Evolutionary conservation across 2,888 invertebrate genomes (phyloP), one percentile per base, ranked within the genome.

Genomic region (Diploptera punctata): DNA sequence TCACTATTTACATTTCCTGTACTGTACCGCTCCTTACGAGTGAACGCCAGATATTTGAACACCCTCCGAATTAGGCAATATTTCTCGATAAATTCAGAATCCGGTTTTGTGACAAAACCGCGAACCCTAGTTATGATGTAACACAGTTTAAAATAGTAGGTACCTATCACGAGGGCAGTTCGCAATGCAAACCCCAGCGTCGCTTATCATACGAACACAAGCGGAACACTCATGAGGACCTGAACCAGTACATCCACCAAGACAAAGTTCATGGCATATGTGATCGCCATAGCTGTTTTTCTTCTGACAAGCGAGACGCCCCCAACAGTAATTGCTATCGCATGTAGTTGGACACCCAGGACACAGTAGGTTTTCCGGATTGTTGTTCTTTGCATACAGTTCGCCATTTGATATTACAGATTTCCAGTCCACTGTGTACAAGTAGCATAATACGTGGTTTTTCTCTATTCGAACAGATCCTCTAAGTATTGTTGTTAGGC

Each of bases 381-480:
- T 81, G 73, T 81, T 79, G 73, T 78, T 79, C 54, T 79, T 77
- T 49, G 80, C 78, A 38, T 85, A 81, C 9, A 77, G 78, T 77
- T 86, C 84, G 76, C 89, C 89, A 9, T 78, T 81, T 16, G 76
- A 79, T 1, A 86, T 85, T 74, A 91, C 86, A n/a, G 77, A 76
- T 7, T 81, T 80, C 93, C 93, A 94, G 79, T 92, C 86, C 18
- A 93, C 83, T 0, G 90, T 90, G 70, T 91, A 85, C 0, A 91
- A 85, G 80, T 90, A 93, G 81, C 98, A 98, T 0, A 97, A 86
- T 47, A 88, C 86, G 1, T 90, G 88, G 79, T 93, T 92, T 73
- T 89, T 89, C 79, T 91, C 90, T 54, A 98, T 88, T 26, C 92
- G 88, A 0, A 97, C 93, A 3, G 91, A 91, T 0, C 98, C 98